Evolutionary conservation across 2,888 invertebrate genomes (phyloP), one percentile per base, ranked within the genome.

Genomic region (Elegia similella): DNA sequence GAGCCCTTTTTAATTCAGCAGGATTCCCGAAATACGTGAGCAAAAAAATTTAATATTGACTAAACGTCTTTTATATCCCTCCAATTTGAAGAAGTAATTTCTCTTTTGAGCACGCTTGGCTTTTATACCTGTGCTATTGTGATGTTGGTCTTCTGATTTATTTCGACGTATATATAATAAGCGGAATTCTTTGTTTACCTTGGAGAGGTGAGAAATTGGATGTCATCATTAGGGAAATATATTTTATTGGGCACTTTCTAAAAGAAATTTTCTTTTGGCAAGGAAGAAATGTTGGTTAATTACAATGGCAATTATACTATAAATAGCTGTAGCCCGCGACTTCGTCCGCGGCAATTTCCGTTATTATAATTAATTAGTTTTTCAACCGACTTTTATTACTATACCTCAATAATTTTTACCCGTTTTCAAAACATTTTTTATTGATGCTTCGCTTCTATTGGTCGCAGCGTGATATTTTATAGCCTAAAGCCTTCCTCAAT

Each of bases 71-170:
- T 74, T 75, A 70, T 68, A 67, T 63, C 66, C 65, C 70, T 68
- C 67, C 74, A 80, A 80, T 78, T 78, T 78, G 68, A 65, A 64
- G 67, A 69, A 78, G 77, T 73, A 77, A 78, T 80, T 75, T 68
- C 67, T 64, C 69, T 69, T 75, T 70, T 72, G 65, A 73, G 70
- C 64, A 61, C 58, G 60, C 54, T 56, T 60, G 34, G 56, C 60
- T 58, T 69, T 73, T 72, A 62, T 73, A 66, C 67, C 67, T 67
- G 63, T 23, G 42, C 65, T 57, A 72, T 74, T 76, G 73, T 75
- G 62, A 61, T 66, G 67, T 68, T 68, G 64, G 63, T 64, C 61
- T 59, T 64, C 57, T 58, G 60, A 68, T 65, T 69, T 72, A 69
- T 70, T 61, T 53, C 30, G 59, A 42, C 17, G 42, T 57, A 64